phyloP scores from a whole-genome alignment of 2,888 invertebrate species.

The Platycheirus albimanus region DNA sequence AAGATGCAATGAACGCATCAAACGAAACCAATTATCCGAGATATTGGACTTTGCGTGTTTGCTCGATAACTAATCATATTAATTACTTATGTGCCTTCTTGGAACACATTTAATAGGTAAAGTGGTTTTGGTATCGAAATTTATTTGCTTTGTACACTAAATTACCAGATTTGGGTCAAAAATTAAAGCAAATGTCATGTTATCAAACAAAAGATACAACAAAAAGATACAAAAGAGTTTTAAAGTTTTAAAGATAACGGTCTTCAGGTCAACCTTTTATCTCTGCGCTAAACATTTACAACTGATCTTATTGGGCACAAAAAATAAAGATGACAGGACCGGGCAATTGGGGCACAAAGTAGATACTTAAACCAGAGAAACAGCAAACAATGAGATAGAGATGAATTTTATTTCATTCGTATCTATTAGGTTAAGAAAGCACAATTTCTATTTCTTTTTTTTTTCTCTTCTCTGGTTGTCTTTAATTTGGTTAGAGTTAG shows the following conservation, averaged over 20 bases:
- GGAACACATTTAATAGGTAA: too few relatives aligned
- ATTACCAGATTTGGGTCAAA: slow-evolving; percentile 55
- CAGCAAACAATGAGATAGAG: slow-evolving; percentile 36
- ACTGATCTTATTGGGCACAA: not conserved
- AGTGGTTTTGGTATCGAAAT: slow-evolving; percentile 50
- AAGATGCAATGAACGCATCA: slow-evolving; percentile 47
- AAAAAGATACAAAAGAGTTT: slow-evolving; percentile 12
- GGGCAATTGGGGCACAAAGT: slow-evolving; percentile 4
- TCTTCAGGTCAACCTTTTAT: not conserved
- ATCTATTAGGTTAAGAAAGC: slow-evolving; percentile 29
- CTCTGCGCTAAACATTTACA: not conserved
- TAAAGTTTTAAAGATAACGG: not conserved
- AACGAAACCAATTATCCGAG: slow-evolving; percentile 66
- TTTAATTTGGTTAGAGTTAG: slow-evolving; percentile 38
- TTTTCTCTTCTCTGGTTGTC: slow-evolving; percentile 28
- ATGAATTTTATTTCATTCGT: not conserved
- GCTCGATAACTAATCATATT: not conserved
- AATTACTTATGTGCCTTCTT: not conserved
- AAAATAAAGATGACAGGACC: slow-evolving; percentile 7
- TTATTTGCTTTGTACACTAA: slow-evolving; percentile 22
- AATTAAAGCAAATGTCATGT: slow-evolving; percentile 55
- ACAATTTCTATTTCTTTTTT: slow-evolving; percentile 11
- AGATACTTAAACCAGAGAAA: slow-evolving; percentile 29
- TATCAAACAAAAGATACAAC: slow-evolving; percentile 46
- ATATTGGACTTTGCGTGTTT: not conserved